These are phyloP conservation scores for Diaphora mendica DNA, from an alignment of 2,888 invertebrate species.

Conservation along the genomic window DNA sequence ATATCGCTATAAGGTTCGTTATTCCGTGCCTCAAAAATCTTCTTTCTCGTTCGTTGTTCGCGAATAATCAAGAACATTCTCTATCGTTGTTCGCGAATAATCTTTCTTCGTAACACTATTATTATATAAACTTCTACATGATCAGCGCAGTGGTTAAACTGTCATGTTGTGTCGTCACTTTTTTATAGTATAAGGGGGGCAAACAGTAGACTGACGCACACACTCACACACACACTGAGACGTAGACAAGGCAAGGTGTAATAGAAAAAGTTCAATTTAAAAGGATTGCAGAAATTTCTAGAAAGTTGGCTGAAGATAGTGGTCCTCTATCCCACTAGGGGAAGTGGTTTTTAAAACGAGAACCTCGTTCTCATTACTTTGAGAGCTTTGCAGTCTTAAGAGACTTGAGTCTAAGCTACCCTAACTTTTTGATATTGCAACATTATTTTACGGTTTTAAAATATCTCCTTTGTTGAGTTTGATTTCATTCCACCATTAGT, in stretches of 20 bases:
- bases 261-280: neutral
- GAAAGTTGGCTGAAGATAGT: neutral
- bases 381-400: slow-evolving; percentile 37
- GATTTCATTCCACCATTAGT: neutral
- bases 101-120: too few species aligned
- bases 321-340: slow-evolving; percentile 32
- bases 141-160: too few species aligned
- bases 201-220: too few species aligned
- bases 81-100: too few species aligned
- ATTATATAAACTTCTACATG: neutral
- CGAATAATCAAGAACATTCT: too few species aligned
- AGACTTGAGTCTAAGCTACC: slow-evolving; percentile 8
- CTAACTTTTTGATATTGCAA: neutral
- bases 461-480: neutral
- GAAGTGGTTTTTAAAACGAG: slow-evolving; percentile 35
- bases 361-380: slow-evolving; percentile 47
- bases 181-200: too few species aligned
- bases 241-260: too few species aligned
- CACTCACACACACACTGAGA: neutral
- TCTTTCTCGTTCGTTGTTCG: too few species aligned
- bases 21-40: too few species aligned
- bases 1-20: too few species aligned
- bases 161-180: too few species aligned
- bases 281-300: neutral
- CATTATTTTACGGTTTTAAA: too few species aligned